Base-by-base conservation (phyloP, 2,888 invertebrate species). In the Glyphotaelius pellucidus region DNA sequence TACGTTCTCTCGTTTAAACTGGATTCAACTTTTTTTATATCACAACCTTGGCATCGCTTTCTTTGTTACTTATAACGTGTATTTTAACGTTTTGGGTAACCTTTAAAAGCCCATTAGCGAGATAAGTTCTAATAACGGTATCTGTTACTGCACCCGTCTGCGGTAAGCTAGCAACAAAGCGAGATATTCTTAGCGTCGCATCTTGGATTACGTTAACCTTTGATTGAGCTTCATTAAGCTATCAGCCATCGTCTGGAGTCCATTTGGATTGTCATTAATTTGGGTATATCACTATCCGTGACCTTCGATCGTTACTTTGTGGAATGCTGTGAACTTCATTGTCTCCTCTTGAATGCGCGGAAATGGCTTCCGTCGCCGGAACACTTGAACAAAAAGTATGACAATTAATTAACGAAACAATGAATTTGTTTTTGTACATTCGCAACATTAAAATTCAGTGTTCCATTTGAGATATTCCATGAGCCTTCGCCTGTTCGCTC, bases 401-500 rank as follows among this genome's bases (percentile, higher is more conserved):
- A 89, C 89, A 89, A 89, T 89, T 89, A 89, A 89, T 89, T 89
- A 89, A 89, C 42, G 38, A 80, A 89, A 89, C 89, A 89, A 89
- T 89, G 89, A 80, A 30, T 89, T 89, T 89, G 89, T 89, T 88
- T 88, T 88, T 88, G 67, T 67, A 79, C 67, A 47, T 81, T 42
- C 12, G 89, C 89, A 89, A 81, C 89, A 38, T 89, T 80, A 38
- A 35, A 89, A 89, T 47, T 31, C 80, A 80, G 52, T 90, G 90
- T 83, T 83, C 90, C 90, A 81, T 83, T 84, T 30, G 90, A 84
- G 84, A 90, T 90, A 47, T 35, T 84, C 52, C 52, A 52, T 47
- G 90, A 83, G 81, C 90, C 80, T 80, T 90, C 90, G 38, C 30
- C 90, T 42, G 84, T 84, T 84, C 90, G 90, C 31, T 52, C 84